Base-by-base conservation (phyloP, 2,888 invertebrate genomes). In the Zaprionus lineosus region DNA sequence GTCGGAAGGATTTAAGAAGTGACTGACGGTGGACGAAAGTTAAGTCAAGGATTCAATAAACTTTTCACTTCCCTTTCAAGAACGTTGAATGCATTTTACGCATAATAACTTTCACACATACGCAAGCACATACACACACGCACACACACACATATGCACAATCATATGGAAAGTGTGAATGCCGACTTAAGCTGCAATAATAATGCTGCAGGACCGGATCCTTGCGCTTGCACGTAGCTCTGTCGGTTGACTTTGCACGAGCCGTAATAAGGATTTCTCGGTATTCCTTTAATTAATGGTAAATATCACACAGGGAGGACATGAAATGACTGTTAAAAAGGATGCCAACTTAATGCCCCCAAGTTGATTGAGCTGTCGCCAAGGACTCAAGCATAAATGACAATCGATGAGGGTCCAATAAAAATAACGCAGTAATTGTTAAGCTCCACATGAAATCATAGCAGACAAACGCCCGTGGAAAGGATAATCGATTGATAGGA, bases 211-310 rank as follows among this genome's bases (percentile, higher is more conserved):
- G 52, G 28, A 26, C 47, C 36, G 69, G 53, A 57, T 50, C 34
- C 53, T 28, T 31, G 40, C 41, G 11, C 31, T 57, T 50, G 48
- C 39, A 31, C 33, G 37, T 70, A 12, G 40, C 33, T 26, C 33
- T 29, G 46, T 12, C 43, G 39, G 31, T 28, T 48, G 65, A 57
- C 72, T 78, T 69, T 47, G 24, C 19, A 8, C 39, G 12, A 26
- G 36, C 21, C 33, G 29, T 15, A 60, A 57, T 59, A 46, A 52
- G 34, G 62, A 70, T 59, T 77, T 60, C 36, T 50, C 28, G 50
- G 59, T 57, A 64, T 55, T 58, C 31, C 51, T 67, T 79, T 85
- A 85, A 85, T 81, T 81, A 74, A 81, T 76, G 64, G 68, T 79
- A 81, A 83, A 84, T 74, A 77, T 77, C 61, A 43, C 48, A 37